Base-by-base conservation (phyloP, 2,113 vertebrate species). In the Formicarius rufipectus region DNA sequence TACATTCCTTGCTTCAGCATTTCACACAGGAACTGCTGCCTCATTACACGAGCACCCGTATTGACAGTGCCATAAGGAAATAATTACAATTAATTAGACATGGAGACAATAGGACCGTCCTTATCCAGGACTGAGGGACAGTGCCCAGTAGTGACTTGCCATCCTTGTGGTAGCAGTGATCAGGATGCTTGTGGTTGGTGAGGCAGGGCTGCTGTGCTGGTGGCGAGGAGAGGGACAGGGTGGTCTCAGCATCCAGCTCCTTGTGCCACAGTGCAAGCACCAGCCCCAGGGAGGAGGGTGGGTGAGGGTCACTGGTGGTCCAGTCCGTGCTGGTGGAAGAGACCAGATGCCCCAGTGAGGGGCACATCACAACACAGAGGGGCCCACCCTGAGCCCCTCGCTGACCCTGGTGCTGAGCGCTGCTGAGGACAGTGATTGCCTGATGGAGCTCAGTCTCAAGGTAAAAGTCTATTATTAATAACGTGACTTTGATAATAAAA, bases 1-100 rank as follows among this genome's bases (percentile, higher is more conserved):
- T 97, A 78, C 96, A 97, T 93, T 74, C 96, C 87, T 91, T 89
- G 95, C 96, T 97, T 91, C 96, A 95, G 98, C 96, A 84, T 94
- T 95, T 92, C 88, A 30, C 92, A 64, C 88, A 87, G 74, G 93
- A 92, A 60, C 93, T 50, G 91, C 96, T 33, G 87, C 75, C 93
- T 92, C 69, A 16, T 96, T 96, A 95, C 97, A 63, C 0, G 1
- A 92, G 82, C 24, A 91, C 92, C 74, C 2, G 0, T 37, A 68
- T 55, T 19, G 7, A 40, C 4, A 64, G 79, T 21, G 55, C 78
- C 62, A 13, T 73, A 69, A 84, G 94, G 72, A 94, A 94, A 96
- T 90, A 87, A 95, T 84, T 55, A 82, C 45, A 82, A 73, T 93
- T 96, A 93, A 96, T 96, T 95, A 93, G 91, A 45, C 72, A 37